phyloP scores from a whole-genome alignment of 2,113 vertebrate genomes.

The Cyprinodon tularosa region DNA sequence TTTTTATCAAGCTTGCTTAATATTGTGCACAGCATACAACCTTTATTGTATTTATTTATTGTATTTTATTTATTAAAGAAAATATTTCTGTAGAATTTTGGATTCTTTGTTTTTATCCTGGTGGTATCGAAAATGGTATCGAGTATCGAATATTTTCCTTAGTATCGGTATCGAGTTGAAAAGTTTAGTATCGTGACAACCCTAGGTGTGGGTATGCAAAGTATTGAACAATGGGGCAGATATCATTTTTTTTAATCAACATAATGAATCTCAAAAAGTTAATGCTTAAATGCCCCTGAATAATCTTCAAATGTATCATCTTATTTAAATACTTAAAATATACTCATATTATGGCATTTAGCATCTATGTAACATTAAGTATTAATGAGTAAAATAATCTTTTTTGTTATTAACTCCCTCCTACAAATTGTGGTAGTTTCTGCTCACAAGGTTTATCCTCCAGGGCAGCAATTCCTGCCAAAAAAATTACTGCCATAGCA shows the following conservation, averaged over 20 bases:
- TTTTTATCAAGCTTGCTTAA: no score
- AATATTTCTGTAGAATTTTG: no score
- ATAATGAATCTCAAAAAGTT: not conserved
- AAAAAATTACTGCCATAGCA: not conserved
- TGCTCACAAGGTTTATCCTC: not conserved
- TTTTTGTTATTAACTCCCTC: not conserved
- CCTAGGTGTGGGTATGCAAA: not conserved
- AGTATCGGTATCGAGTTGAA: no score
- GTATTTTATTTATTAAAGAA: no score
- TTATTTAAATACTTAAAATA: not conserved
- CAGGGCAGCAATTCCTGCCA: not conserved
- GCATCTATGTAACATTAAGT: not conserved
- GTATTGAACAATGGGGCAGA: not conserved
- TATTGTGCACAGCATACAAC: no score
- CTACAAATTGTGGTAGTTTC: not conserved
- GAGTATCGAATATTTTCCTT: no score
- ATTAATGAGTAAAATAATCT: not conserved
- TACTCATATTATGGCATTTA: not conserved
- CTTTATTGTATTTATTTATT: no score
- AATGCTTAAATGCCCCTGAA: not conserved
- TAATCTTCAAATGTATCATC: not conserved
- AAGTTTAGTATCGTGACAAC: no score
- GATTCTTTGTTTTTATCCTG: no score
- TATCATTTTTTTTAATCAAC: not conserved
- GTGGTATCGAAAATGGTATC: no score